Percentiles rank a stretch among this genome's conserved stretches.
These are phyloP conservation scores for Cryptophagus acutangulus DNA, from an alignment of 2,888 invertebrate genomes.

Conservation along the genomic window DNA sequence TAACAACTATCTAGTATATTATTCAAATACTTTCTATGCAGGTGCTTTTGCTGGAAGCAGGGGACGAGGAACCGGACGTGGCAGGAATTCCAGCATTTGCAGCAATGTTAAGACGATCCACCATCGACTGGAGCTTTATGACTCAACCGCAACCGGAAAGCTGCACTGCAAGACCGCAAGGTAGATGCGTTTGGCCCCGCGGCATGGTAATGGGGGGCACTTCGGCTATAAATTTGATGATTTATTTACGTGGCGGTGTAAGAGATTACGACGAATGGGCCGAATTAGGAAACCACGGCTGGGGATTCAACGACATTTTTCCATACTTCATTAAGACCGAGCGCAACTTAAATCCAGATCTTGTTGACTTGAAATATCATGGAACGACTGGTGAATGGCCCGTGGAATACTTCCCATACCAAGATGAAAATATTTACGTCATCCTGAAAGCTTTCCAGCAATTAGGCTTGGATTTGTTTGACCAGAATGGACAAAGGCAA, in stretches of 20 bases:
- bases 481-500: constrained; percentile 56
- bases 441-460: constrained; percentile 59
- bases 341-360: constrained; percentile 55
- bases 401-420: constrained; percentile 60
- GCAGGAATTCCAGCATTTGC: constrained; percentile 64
- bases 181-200: constrained; percentile 57
- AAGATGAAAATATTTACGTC: constrained; percentile 55
- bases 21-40: too few species aligned
- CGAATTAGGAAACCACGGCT: constrained; percentile 57
- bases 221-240: constrained; percentile 63
- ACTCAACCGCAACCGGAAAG: constrained; percentile 61
- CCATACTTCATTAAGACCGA: constrained; percentile 68
- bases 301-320: constrained; percentile 60
- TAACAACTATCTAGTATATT: too few species aligned
- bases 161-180: constrained; percentile 56
- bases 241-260: constrained; percentile 58
- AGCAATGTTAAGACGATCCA: constrained; percentile 55
- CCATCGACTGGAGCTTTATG: constrained; percentile 66
- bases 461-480: constrained; percentile 55
- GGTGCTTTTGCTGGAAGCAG: constrained; percentile 64
- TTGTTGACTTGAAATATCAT: constrained; percentile 55
- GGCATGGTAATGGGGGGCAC: constrained; percentile 66
- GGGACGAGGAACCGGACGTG: constrained; percentile 61
- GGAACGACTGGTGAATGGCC: constrained; percentile 58
- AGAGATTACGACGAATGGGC: constrained; percentile 64